Base-by-base conservation (phyloP, 53 echinoderm and acorn worm genomes). In the Paracentrotus lividus region DNA sequence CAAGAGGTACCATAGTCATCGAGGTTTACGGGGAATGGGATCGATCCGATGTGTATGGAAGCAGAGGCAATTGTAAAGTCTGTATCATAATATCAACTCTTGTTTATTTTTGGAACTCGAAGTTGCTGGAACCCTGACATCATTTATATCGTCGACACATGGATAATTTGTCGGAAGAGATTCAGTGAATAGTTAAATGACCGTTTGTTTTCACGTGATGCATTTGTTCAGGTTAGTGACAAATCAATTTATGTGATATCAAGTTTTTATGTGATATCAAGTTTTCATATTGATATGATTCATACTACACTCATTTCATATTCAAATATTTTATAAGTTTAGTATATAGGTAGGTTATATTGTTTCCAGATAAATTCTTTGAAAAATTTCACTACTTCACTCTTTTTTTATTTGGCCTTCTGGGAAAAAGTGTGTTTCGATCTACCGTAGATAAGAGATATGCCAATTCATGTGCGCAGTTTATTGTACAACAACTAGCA, bases 401-500 rank as follows among this genome's bases (percentile, higher is more conserved):
- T 57, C 38, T 72, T 69, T 5, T 69, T 69, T 72, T 20, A 5
- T 36, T 72, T 1, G 5, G 4, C 40, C 51, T 8, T 51, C 31
- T 8, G 13, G 16, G 26, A 4, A 81, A 81, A 45, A 81, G 14
- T 47, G 27, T n/a, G 45, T 81, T 81, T 81, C 81, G 81, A 81
- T 81, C 81, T 81, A 81, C 81, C 44, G 81, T 81, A 81, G 81
- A 81, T 47, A 47, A 81, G 47, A 81, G 8, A 24, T 0, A 45
- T 3, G 47, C 1, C 26, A 47, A 81, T 20, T 6, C 21, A 15
- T 21, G 21, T 76, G 18, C 16, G 20, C 42, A 26, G 38, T 20
- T 42, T 21, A 21, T 14, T 21, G 42, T n/a, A 21, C 2, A 40
- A 9, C 16, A 76, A 40, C 42, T 76, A 67, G 67, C 31, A 67